Conservation (phyloP, 2,888 invertebrate genomes). For the Spodoptera exigua region DNA sequence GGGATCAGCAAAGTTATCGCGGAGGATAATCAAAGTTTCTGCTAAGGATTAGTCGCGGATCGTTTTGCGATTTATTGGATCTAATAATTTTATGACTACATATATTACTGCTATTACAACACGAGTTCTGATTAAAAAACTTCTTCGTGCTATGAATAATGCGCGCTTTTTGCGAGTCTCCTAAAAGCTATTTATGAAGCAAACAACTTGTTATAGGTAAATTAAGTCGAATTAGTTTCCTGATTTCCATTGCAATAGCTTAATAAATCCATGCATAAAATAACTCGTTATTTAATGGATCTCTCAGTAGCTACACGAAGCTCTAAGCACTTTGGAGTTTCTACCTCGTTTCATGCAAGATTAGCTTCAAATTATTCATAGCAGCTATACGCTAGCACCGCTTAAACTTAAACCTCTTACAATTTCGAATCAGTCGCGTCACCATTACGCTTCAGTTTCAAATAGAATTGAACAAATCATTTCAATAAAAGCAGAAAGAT, state of each 20-base stretch:
- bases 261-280: not conserved
- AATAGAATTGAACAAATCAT: constrained; percentile 43
- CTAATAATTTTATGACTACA: constrained; percentile 31
- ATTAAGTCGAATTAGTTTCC: too few relatives aligned
- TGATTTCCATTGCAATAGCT: too few relatives aligned
- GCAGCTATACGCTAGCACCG: constrained; percentile 7
- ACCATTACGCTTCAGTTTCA: constrained; percentile 30
- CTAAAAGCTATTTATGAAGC: not conserved
- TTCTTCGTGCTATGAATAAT: constrained; percentile 1
- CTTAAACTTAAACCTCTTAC: constrained; percentile 26
- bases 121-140: constrained; percentile 36
- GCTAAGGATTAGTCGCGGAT: constrained; percentile 36
- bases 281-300: constrained; percentile 23
- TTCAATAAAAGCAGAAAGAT: constrained; percentile 31
- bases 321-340: constrained; percentile 21
- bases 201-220: not conserved
- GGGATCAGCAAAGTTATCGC: constrained; percentile 43
- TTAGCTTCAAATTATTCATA: constrained; percentile 43
- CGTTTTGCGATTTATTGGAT: constrained; percentile 43
- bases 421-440: constrained; percentile 9
- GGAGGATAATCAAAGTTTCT: constrained; percentile 51
- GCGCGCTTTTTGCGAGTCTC: not conserved
- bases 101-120: constrained; percentile 17
- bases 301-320: constrained; percentile 20
- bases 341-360: constrained; percentile 44